These are phyloP conservation scores for Aplidium turbinatum DNA, from an alignment of 23 tunicate genomes.

Conservation along the genomic window DNA sequence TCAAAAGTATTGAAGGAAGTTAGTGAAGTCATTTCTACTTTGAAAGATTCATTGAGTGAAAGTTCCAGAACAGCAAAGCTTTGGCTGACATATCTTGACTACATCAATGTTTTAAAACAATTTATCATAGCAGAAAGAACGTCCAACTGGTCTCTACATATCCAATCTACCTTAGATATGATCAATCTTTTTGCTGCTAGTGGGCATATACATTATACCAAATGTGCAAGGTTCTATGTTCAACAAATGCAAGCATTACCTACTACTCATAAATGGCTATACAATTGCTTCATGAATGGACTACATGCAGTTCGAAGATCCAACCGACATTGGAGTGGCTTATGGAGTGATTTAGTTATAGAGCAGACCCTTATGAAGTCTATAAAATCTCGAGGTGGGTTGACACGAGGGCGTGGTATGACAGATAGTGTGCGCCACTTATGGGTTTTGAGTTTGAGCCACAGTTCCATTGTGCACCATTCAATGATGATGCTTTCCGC, in stretches of 20 bases:
- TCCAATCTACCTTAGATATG: not conserved
- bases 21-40: not conserved
- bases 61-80: constrained; percentile 9
- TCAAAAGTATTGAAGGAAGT: not conserved
- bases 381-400: constrained; percentile 11
- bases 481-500: no score
- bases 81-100: constrained; percentile 6
- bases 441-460: constrained; percentile 10
- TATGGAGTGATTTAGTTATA: constrained; percentile 25
- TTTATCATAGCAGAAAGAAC: constrained; percentile 18
- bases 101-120: constrained; percentile 2
- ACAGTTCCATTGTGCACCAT: no score
- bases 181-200: constrained; percentile 9
- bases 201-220: constrained; percentile 11
- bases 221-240: constrained; percentile 3
- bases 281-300: constrained; percentile 2
- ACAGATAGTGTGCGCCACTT: constrained; percentile 8
- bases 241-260: not conserved
- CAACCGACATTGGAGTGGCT: constrained; percentile 1
- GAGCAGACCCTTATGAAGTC: constrained; percentile 13
- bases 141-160: not conserved
- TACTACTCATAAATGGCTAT: not conserved
- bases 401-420: constrained; percentile 12
- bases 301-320: constrained; percentile 12
- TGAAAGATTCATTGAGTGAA: not conserved